Base-by-base conservation (phyloP, 1,140 invertebrate genomes). In the Platyscapa corneri region DNA sequence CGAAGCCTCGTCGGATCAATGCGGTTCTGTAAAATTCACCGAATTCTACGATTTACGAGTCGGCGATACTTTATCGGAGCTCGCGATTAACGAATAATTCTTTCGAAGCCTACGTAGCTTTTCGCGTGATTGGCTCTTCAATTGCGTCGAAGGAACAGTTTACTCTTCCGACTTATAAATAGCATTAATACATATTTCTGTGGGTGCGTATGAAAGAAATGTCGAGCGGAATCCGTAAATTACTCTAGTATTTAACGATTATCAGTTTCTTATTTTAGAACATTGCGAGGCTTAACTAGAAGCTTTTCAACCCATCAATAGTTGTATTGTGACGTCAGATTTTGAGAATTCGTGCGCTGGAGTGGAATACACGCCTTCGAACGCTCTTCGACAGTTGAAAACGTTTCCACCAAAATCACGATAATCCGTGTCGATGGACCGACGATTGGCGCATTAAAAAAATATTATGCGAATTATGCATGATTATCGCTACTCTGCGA, bases 181-280 rank as follows among this genome's bases (percentile, higher is more conserved):
- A 42, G 37, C 42, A 46, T 7, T 5, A 46, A 46, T 7, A 46
- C 5, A 46, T 23, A 12, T 42, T 42, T 20, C 1, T 5, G n/a
- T 7, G 7, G 67, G 14, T 16, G 42, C 10, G n/a, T 42, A 27
- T n/a, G 37, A 42, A 42, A 37, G 16, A 37, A 74, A 74, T 74
- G n/a, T 23, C 27, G 23, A 42, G 67, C 37, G 20, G 34, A 72
- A 72, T 72, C 20, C 67, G 34, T 42, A 42, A 74, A 74, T 60
- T 74, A 74, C 70, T 74, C 70, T 74, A 70, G 32, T 70, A 70
- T 70, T 74, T 74, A 3, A 18, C 27, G 37, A 42, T 74, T 74
- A 74, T 74, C 70, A 18, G 70, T 32, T 74, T 74, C 23, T 74
- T 74, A 74, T 74, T 74, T 74, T 74, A 42, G 32, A 74, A 10